Evolutionary conservation across 2,797 vertebrate genomes (phyloP).

Genomic region (Brachyrhaphis roseni): DNA sequence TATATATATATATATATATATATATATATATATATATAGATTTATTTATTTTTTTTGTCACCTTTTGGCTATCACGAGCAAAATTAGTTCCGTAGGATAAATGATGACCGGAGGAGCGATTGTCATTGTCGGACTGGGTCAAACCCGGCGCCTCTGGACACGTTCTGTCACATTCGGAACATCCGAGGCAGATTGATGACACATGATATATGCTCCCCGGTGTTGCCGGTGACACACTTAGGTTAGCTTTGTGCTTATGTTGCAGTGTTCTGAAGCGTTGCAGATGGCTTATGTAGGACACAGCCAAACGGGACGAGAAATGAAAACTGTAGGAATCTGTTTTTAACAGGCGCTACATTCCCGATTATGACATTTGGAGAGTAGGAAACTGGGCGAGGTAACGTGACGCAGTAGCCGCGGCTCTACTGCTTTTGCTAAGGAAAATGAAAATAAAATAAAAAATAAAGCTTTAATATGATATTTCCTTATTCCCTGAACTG

Average conservation of each 20-base stretch:
- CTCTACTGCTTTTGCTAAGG: neutral
- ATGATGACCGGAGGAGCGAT: constrained; percentile 34
- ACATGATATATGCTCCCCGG: constrained; percentile 34
- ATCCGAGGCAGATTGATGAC: constrained; percentile 53
- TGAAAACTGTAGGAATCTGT: constrained; percentile 21
- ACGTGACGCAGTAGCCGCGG: neutral
- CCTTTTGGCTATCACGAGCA: constrained; percentile 36
- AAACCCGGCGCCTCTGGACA: constrained; percentile 42
- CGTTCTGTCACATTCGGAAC: constrained; percentile 39
- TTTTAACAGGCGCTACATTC: constrained; percentile 19
- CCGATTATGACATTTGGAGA: constrained; percentile 12
- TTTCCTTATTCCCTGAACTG: constrained; percentile 5
- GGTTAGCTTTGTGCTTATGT: constrained; percentile 53
- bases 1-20: neutral
- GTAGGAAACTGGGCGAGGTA: neutral
- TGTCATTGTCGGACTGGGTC: constrained; percentile 41
- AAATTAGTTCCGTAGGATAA: constrained; percentile 14
- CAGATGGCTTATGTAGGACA: constrained; percentile 60
- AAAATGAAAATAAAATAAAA: neutral
- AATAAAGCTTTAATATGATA: neutral
- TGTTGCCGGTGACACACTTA: constrained; percentile 44
- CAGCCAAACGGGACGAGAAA: constrained; percentile 24
- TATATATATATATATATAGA: no score
- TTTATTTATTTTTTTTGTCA: constrained; percentile 1
- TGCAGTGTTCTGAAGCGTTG: constrained; percentile 48